phyloP scores from a whole-genome alignment of 1,140 invertebrate genomes.

The Philopotamus ludificatus region DNA sequence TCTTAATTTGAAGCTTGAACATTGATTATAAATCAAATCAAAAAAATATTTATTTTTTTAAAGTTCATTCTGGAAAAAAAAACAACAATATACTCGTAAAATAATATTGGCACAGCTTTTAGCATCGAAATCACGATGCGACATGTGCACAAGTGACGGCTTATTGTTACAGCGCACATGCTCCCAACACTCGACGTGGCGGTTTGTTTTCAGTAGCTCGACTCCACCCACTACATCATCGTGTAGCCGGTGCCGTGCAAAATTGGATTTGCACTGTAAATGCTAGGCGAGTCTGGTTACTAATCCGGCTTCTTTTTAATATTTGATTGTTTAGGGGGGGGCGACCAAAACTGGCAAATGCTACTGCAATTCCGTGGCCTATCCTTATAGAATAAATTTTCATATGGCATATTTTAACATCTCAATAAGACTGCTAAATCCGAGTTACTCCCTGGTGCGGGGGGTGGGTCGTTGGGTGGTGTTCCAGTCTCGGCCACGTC shows the following conservation, averaged over 20 bases:
- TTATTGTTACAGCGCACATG: constrained; percentile 39
- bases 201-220: background rate
- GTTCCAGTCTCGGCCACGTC: constrained; percentile 31
- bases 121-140: constrained; percentile 29
- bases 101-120: constrained; percentile 15
- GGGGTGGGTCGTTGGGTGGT: constrained; percentile 8
- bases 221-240: background rate
- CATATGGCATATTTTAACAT: too few relatives aligned
- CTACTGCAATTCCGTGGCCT: too few relatives aligned
- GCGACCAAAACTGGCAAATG: constrained; percentile 8
- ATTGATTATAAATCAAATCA: too few relatives aligned
- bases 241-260: constrained; percentile 34
- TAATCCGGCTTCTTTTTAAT: constrained; percentile 42
- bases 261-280: constrained; percentile 39
- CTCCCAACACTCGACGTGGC: constrained; percentile 22
- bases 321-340: constrained; percentile 26
- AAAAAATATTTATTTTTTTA: too few relatives aligned
- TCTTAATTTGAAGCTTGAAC: too few relatives aligned
- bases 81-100: too few relatives aligned
- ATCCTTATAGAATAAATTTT: too few relatives aligned
- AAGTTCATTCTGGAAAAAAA: too few relatives aligned
- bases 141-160: constrained; percentile 34
- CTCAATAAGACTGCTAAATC: too few relatives aligned
- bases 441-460: too few relatives aligned
- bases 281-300: constrained; percentile 37